Conservation (phyloP, 2,113 vertebrate species). For the Odobenus rosmarus region DNA sequence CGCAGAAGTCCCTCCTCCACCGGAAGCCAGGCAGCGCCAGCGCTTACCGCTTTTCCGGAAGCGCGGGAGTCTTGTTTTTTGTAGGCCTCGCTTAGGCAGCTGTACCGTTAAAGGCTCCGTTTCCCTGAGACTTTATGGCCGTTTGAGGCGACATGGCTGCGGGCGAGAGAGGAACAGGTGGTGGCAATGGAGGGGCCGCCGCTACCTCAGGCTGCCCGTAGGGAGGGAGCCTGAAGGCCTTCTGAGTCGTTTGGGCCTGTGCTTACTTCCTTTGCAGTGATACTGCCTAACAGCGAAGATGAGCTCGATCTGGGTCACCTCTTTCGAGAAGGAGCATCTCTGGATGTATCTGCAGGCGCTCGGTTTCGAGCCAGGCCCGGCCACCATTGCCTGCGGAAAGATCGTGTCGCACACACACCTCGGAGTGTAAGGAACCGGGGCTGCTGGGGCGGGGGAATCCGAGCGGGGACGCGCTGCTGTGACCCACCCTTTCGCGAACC, state of each 20-base stretch:
- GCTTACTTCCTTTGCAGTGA: not conserved
- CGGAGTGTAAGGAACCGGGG: conserved; percentile 78
- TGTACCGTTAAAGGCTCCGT: accelerated
- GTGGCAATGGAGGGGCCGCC: not conserved
- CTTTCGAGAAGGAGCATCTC: conserved; percentile 74
- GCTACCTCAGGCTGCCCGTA: not conserved
- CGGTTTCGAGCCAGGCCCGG: conserved; percentile 68
- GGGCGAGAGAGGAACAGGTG: not conserved
- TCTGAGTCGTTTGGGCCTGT: not conserved
- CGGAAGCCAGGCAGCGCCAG: not conserved
- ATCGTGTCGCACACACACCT: not conserved
- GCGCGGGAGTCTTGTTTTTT: not conserved
- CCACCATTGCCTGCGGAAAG: not conserved
- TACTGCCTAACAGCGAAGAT: not conserved
- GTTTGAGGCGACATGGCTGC: conserved; percentile 6
- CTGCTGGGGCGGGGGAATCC: not conserved
- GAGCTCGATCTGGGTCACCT: accelerated
- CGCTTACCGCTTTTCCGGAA: not conserved
- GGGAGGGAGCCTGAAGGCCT: not conserved
- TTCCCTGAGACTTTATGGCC: not conserved
- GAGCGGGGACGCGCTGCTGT: accelerated
- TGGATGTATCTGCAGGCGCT: conserved; percentile 81
- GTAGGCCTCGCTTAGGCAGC: accelerated
- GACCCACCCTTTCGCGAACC: not conserved
- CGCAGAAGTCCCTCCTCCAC: accelerated